phyloP scores from a whole-genome alignment of 2,888 invertebrate genomes.

The Leucoma salicis region DNA sequence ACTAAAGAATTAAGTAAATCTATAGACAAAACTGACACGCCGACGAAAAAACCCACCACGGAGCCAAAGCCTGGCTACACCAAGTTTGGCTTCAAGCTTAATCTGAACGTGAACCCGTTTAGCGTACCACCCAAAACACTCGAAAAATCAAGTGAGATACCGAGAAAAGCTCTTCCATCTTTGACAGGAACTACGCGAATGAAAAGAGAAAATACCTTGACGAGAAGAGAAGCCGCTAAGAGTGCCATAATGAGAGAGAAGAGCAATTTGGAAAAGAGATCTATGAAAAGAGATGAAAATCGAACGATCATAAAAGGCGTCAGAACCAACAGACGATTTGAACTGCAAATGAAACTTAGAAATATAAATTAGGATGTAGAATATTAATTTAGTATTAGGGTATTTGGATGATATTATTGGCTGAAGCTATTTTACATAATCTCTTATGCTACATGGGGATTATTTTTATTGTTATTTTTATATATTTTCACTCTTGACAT shows the following conservation, averaged over 20 bases:
- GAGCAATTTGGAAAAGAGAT: conserved; percentile 50
- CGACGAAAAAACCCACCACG: conserved; percentile 42
- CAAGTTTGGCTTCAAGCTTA: conserved; percentile 75
- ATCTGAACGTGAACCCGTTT: conserved; percentile 67
- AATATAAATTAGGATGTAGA: conserved; percentile 48
- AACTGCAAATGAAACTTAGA: conserved; percentile 86
- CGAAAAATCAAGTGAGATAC: conserved; percentile 32
- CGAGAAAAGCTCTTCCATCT: conserved; percentile 46
- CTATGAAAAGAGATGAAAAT: conserved; percentile 55
- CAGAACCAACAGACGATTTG: conserved; percentile 87
- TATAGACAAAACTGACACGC: conserved; percentile 41
- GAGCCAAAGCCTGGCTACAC: conserved; percentile 60
- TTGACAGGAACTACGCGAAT: conserved; percentile 44
- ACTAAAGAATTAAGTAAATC: conserved; percentile 24
- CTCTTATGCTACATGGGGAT: too few species aligned
- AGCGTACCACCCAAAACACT: conserved; percentile 45
- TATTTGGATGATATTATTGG: too few species aligned
- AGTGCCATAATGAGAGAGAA: conserved; percentile 64
- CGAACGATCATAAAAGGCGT: conserved; percentile 84
- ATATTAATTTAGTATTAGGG: too few species aligned
- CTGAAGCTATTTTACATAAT: too few species aligned
- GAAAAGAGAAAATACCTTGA: neutral
- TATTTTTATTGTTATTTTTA: too few species aligned
- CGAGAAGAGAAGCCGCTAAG: conserved; percentile 51
- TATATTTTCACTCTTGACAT: too few species aligned